Evolutionary conservation across 2,113 vertebrate genomes (phyloP).

Genomic region (Elephantulus edwardii): DNA sequence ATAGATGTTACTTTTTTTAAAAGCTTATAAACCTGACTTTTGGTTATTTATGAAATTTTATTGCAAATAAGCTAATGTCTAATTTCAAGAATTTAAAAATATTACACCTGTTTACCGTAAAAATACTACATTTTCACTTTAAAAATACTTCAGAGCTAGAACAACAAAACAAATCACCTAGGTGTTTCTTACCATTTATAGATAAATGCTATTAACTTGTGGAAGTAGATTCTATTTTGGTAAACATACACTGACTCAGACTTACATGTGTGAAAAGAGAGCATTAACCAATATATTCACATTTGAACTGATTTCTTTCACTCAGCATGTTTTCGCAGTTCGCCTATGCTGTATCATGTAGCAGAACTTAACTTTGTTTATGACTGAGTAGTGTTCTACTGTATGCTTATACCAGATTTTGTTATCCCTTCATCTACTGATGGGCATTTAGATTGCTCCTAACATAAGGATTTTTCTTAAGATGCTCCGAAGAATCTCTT

Average conservation of each 20-base stretch:
- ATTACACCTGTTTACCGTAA: background rate
- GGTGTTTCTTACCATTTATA: background rate
- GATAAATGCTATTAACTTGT: background rate
- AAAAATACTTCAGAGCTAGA: background rate
- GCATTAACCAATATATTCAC: no score
- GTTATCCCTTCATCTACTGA: background rate
- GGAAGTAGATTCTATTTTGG: background rate
- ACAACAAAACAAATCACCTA: background rate
- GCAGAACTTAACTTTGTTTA: background rate
- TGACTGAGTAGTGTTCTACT: background rate
- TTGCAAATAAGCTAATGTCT: background rate
- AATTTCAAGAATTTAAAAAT: background rate
- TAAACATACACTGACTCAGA: background rate
- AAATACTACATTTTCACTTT: background rate
- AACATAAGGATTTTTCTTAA: background rate
- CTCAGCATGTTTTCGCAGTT: background rate
- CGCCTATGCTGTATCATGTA: background rate
- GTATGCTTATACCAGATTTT: background rate
- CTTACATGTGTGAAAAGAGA: background rate
- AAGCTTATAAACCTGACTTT: background rate
- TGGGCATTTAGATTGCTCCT: background rate
- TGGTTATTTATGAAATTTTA: background rate
- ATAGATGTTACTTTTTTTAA: background rate
- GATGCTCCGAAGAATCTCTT: background rate
- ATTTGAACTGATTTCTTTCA: no score